Base-by-base conservation (phyloP, 1,140 invertebrate genomes). In the Charaxes varanes region DNA sequence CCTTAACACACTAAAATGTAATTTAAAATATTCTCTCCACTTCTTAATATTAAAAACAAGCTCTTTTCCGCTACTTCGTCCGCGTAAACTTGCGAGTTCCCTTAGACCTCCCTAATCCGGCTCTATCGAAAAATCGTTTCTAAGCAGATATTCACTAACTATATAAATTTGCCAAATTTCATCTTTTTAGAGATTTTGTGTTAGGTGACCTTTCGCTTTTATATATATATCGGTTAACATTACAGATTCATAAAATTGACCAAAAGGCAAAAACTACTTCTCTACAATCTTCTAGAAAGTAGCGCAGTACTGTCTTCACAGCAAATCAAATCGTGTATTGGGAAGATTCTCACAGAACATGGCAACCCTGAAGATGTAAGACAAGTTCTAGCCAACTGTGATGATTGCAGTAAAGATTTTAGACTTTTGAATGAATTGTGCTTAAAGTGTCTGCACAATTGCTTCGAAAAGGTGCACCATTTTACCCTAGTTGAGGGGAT, bases 401-500 rank as follows among this genome's bases (percentile, higher is more conserved):
- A 45, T 1, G 49, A 12, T 7, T 83, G 79, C 17, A 49, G 13
- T 16, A 58, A 43, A 5, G 64, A 79, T 1, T 80, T 80, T 53
- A 57, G 37, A 41, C 58, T 65, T 35, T 7, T 65, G 42, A 73
- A 67, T 35, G 64, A 82, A 42, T 34, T 88, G 62, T 88, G 79
- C 85, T 23, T 80, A 67, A 59, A 87, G 59, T 83, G 88, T 81
- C 61, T 80, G 76, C 60, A 78, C 32, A 38, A 57, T 46, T 47
- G 70, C 59, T 87, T 89, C 56, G 81, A 86, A 15, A 63, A 59
- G 3, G 49, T 73, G 24, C 76, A 83, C 33, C 47, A 77, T 46
- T 71, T 76, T 46, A 76, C 49, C 11, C 82, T 60, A 26, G 87
- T 67, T 3, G 74, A 54, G 44, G 77, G 61, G 7, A 85, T 71